Conservation (phyloP, 2,888 invertebrate genomes). For the Coelopa pilipes region DNA sequence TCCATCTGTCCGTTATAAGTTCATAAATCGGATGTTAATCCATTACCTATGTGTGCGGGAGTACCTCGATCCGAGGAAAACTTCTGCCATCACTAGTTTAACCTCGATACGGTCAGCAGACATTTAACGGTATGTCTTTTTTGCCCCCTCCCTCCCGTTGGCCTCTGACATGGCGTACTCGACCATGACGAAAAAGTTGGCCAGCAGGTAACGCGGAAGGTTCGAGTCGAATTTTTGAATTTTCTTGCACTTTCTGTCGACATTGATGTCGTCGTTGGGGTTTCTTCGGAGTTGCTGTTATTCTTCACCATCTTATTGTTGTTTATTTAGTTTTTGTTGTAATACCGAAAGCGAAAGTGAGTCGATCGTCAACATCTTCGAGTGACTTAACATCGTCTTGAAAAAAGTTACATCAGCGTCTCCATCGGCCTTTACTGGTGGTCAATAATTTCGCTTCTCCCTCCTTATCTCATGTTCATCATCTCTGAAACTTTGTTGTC, state of each 20-base stretch:
- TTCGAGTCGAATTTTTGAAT: constrained; percentile 21
- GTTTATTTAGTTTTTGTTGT: background rate
- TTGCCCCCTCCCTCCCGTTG: constrained; percentile 31
- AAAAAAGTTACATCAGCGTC: background rate
- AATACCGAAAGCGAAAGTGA: constrained; percentile 12
- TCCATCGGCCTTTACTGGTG: no score
- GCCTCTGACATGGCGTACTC: background rate
- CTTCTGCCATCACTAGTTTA: no score
- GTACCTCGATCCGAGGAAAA: no score
- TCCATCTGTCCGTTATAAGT: no score
- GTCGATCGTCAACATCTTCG: background rate
- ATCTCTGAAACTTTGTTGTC: background rate
- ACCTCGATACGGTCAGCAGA: background rate
- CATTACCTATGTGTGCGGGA: no score
- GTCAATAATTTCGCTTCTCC: no score
- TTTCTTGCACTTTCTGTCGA: constrained; percentile 12
- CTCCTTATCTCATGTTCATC: background rate
- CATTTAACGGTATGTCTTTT: constrained; percentile 26
- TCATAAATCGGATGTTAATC: no score
- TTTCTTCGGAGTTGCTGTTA: constrained; percentile 48
- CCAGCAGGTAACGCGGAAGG: constrained; percentile 39
- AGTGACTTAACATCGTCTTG: background rate
- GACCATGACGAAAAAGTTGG: constrained; percentile 25
- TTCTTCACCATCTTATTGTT: constrained; percentile 10
- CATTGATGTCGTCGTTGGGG: constrained; percentile 5